Conservation (phyloP, 2,888 invertebrate species). For the Brachyopa scutellaris region DNA sequence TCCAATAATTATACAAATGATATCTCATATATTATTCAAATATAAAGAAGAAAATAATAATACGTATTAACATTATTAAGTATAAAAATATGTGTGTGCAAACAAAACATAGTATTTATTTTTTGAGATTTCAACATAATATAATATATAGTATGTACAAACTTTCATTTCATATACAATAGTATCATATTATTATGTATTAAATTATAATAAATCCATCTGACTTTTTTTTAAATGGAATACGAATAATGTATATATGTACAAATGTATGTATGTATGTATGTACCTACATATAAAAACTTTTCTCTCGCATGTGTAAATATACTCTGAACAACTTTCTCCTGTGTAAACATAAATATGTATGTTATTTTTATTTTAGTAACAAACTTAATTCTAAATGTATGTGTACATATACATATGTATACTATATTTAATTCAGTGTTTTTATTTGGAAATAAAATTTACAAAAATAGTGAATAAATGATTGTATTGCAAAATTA, state of each 20-base stretch:
- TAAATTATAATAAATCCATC: neutral
- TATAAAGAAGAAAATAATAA: constrained; percentile 36
- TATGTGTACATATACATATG: constrained; percentile 30
- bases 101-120: constrained; percentile 38
- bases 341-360: constrained; percentile 59
- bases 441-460: neutral
- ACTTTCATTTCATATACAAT: constrained; percentile 45
- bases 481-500: constrained; percentile 39
- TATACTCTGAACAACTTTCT: constrained; percentile 45
- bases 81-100: constrained; percentile 70
- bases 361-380: constrained; percentile 13
- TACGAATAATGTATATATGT: too few relatives aligned
- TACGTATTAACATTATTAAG: constrained; percentile 45
- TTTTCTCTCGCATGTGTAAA: constrained; percentile 44
- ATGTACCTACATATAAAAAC: constrained; percentile 51
- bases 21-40: constrained; percentile 1
- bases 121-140: constrained; percentile 52
- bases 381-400: constrained; percentile 45
- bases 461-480: neutral
- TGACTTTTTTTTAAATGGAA: too few relatives aligned
- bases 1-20: constrained; percentile 26
- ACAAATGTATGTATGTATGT: too few relatives aligned
- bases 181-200: constrained; percentile 28
- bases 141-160: too few relatives aligned
- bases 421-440: constrained; percentile 3